A percentile compares a stretch with the other conserved stretches of the same genome.
phyloP scores from a whole-genome alignment of 1,140 invertebrate species.

The Rhynchophorus ferrugineus region DNA sequence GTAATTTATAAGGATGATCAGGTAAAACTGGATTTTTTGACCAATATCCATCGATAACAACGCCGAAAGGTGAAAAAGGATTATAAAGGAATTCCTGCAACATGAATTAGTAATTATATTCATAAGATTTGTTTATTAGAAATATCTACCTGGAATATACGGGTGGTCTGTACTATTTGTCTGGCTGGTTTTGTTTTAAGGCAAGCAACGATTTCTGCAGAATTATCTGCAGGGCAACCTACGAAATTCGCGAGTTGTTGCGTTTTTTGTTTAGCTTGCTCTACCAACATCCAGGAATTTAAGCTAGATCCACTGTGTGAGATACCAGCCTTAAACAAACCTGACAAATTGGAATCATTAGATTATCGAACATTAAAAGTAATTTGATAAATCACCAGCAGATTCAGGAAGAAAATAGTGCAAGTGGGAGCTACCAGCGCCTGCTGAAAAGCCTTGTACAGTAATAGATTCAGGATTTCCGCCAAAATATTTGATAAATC shows the following conservation, averaged over 20 bases:
- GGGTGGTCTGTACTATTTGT: conserved; percentile 36
- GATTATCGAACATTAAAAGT: no score
- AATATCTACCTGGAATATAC: conserved; percentile 34
- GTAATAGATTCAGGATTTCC: conserved; percentile 53
- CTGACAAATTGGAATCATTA: conserved; percentile 35
- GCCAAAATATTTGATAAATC: conserved; percentile 53
- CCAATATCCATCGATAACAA: conserved; percentile 33
- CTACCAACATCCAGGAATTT: conserved; percentile 55
- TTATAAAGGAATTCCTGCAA: conserved; percentile 40
- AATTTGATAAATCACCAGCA: conserved; percentile 40
- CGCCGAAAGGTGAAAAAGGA: conserved; percentile 39
- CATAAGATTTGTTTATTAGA: neutral
- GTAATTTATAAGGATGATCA: conserved; percentile 43
- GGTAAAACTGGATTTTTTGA: conserved; percentile 48
- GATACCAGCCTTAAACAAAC: conserved; percentile 61
- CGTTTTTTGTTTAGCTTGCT: conserved; percentile 48
- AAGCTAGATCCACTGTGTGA: conserved; percentile 72
- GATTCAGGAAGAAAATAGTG: conserved; percentile 46
- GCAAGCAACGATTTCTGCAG: conserved; percentile 47
- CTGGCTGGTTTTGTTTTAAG: conserved; percentile 45
- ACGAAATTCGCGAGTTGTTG: conserved; percentile 46
- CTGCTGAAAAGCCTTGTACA: conserved; percentile 42
- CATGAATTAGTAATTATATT: neutral
- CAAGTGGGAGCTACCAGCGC: conserved; percentile 51
- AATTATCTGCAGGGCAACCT: conserved; percentile 45